These are phyloP conservation scores for Lepas anatifera DNA, from an alignment of 2,888 invertebrate species.

Conservation along the genomic window DNA sequence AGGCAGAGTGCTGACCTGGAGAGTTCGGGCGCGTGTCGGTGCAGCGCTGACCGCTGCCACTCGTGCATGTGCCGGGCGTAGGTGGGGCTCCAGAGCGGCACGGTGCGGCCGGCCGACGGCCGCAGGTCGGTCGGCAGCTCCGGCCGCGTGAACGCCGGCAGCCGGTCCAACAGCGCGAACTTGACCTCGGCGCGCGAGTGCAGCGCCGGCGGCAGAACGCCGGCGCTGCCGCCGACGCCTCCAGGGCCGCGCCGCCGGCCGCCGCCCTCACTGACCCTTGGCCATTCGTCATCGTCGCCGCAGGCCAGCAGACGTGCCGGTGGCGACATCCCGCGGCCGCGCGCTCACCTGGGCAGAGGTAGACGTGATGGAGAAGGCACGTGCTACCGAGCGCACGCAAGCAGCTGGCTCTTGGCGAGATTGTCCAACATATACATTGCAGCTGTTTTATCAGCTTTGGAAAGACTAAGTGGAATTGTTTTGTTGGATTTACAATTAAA, in stretches of 20 bases:
- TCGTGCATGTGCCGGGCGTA: background rate
- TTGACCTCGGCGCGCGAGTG: background rate
- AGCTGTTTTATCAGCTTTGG: too few relatives aligned
- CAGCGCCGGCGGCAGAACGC: background rate
- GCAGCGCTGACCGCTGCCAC: background rate
- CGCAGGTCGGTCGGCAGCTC: background rate
- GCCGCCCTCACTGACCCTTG: background rate
- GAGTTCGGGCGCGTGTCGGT: background rate
- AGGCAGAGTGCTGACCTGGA: background rate
- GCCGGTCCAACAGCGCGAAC: slow-evolving; percentile 1
- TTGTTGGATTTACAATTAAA: too few relatives aligned
- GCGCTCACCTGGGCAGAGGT: too few relatives aligned
- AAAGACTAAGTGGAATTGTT: too few relatives aligned
- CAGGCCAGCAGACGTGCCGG: background rate
- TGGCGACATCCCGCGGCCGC: too few relatives aligned
- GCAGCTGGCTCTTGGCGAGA: too few relatives aligned
- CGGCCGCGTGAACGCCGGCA: background rate
- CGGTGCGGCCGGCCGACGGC: background rate
- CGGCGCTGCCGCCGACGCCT: background rate
- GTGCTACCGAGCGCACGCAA: too few relatives aligned
- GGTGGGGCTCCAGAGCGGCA: background rate
- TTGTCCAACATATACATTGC: too few relatives aligned
- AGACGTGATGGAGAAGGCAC: too few relatives aligned
- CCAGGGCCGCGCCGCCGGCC: background rate
- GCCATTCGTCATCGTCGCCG: slow-evolving; percentile 1